Evolutionary conservation across 2,888 invertebrate species (phyloP).

Genomic region (Oligia strigilis): DNA sequence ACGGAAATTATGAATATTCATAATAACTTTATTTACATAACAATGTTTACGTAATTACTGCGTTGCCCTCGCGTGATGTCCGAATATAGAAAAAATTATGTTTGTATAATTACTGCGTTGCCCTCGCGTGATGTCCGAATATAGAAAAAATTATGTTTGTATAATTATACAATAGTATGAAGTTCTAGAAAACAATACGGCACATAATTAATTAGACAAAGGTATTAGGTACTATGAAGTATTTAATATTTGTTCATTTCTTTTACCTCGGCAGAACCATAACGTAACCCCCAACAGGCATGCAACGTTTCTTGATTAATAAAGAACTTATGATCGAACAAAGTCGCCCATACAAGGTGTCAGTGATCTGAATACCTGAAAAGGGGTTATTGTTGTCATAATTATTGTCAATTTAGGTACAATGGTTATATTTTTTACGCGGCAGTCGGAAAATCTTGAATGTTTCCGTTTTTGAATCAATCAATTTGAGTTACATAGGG

Average conservation of each 20-base stretch:
- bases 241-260: constrained; percentile 8
- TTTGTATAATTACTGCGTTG: constrained; percentile 3
- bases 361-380: neutral
- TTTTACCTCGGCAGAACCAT: constrained; percentile 8
- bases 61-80: constrained; percentile 39
- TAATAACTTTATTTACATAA: constrained; percentile 44
- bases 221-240: neutral
- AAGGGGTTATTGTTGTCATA: neutral
- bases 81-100: constrained; percentile 29
- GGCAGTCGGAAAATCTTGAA: no score
- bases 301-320: neutral
- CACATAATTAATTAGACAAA: constrained; percentile 7
- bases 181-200: constrained; percentile 32
- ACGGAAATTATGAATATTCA: constrained; percentile 55
- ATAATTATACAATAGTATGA: neutral
- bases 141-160: constrained; percentile 26
- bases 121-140: constrained; percentile 40
- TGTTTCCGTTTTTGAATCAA: neutral
- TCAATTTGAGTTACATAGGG: neutral
- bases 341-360: no score
- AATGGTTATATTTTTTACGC: neutral
- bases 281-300: constrained; percentile 3
- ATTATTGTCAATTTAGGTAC: neutral
- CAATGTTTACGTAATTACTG: constrained; percentile 17
- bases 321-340: neutral